A percentile compares a stretch with the other conserved stretches of the same genome.
phyloP scores from a whole-genome alignment of 2,797 vertebrate species.

The Myripristis jacobus region DNA sequence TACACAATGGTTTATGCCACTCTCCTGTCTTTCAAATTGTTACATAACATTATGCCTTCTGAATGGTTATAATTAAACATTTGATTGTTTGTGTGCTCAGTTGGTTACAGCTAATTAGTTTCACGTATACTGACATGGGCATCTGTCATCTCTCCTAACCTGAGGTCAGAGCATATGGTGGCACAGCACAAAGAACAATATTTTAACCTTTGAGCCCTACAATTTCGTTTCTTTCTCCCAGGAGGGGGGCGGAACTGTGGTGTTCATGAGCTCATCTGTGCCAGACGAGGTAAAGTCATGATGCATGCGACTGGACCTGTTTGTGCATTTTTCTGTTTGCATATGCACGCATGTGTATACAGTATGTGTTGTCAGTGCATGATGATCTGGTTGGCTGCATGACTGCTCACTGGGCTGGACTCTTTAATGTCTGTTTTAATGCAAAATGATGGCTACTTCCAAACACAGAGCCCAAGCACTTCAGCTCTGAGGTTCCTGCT shows the following conservation, averaged over 20 bases:
- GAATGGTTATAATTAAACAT: background rate
- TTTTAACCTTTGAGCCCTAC: constrained; percentile 41
- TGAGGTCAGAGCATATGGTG: constrained; percentile 47
- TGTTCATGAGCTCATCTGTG: constrained; percentile 97
- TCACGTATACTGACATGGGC: constrained; percentile 18
- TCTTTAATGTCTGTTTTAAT: constrained; percentile 1
- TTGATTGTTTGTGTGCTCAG: background rate
- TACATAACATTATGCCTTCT: too few species aligned
- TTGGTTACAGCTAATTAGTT: constrained; percentile 30
- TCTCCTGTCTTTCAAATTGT: too few species aligned
- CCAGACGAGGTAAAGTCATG: constrained; percentile 90
- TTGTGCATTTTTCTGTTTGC: background rate
- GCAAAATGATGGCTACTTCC: background rate
- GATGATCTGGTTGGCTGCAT: background rate
- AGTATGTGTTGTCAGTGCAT: constrained; percentile 1
- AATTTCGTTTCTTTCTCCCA: constrained; percentile 70
- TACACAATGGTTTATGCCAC: too few species aligned
- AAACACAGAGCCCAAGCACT: constrained; percentile 4
- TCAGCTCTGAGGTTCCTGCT: background rate
- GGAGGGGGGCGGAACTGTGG: constrained; percentile 96
- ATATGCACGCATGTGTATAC: constrained; percentile 8
- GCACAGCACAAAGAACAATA: constrained; percentile 11
- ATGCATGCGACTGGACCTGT: background rate
- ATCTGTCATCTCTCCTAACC: constrained; percentile 50
- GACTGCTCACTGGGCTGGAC: constrained; percentile 14